Percentiles rank a stretch among this genome's conserved stretches.
phyloP scores from a whole-genome alignment of 2,113 vertebrate species.

The Leucopsar rothschildi region DNA sequence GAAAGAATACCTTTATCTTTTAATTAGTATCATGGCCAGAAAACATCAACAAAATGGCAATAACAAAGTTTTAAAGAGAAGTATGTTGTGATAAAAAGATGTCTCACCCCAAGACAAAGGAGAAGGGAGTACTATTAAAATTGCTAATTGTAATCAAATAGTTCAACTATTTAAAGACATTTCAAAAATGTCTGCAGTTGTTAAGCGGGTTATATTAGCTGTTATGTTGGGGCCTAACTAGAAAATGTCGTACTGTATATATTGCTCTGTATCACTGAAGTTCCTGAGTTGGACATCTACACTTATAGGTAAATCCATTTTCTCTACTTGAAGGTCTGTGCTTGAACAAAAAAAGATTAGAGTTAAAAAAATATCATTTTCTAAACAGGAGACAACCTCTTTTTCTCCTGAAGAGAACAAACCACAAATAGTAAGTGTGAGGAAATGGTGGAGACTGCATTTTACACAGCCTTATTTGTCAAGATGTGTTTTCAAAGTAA shows the following conservation, averaged over 20 bases:
- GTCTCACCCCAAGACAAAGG: background rate
- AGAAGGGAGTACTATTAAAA: conserved; percentile 36
- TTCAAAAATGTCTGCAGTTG: background rate
- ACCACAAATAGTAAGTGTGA: background rate
- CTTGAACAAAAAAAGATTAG: conserved; percentile 40
- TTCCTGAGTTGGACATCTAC: background rate
- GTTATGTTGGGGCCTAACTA: background rate
- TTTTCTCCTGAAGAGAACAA: conserved; percentile 30
- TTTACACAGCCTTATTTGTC: background rate
- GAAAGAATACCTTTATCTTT: conserved; percentile 39
- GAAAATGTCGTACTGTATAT: background rate
- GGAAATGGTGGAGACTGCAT: background rate
- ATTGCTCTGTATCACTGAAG: background rate
- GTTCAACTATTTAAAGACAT: background rate
- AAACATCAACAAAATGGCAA: conserved; percentile 54
- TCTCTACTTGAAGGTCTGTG: background rate
- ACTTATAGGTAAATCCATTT: background rate
- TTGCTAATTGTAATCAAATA: conserved; percentile 48
- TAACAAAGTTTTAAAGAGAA: conserved; percentile 59
- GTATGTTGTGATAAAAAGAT: conserved; percentile 43
- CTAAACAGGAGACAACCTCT: conserved; percentile 14
- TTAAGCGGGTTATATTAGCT: background rate
- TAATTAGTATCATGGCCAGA: conserved; percentile 46
- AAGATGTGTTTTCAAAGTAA: conserved; percentile 28
- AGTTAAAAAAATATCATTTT: conserved; percentile 25